Evolutionary conservation across 1,140 invertebrate species (phyloP), one percentile per base, ranked within the genome.

Genomic region (Nasonia giraulti): DNA sequence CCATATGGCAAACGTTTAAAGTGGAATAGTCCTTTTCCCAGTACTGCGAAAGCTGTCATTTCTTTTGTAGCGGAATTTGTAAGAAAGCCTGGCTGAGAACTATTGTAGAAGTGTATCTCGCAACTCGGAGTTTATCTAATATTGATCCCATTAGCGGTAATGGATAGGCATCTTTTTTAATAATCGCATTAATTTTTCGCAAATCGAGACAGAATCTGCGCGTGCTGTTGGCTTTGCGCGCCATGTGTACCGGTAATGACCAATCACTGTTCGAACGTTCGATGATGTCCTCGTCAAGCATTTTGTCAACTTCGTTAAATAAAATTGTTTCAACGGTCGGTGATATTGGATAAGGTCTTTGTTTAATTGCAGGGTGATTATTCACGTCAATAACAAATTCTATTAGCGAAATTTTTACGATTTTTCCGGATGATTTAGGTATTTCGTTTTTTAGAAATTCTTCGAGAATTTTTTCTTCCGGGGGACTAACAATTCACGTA

Each of bases 1-100:
- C 79, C 79, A 87, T 93, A 94, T 0, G 92, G 91, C 90, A 93
- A 91, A 2, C 90, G 88, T 31, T 82, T 88, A 84, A 93, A 94
- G 71, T 90, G 89, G 81, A 88, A 93, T 27, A 92, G 85, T 2
- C 91, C 82, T 27, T 27, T 27, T 0, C 23, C 23, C 23, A 0
- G 23, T 27, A 0, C 23, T 27, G 23, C 23, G 23, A 27, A 0
- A 27, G 23, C 23, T 27, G 23, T 27, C 0, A 27, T 27, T 27
- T 27, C 20, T 87, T 31, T 1, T 83, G 84, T 8, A 93, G 31
- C 0, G 87, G 88, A 7, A 93, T 88, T 82, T 93, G 90, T 5
- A 33, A 33, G 33, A 33, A 33, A 3, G 33, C 33, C 33, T 33
- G 33, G 33, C 33, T 33, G 33, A 33, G 0, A 33, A 4, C 33